These are phyloP conservation scores for Panopea generosa DNA, from an alignment of 2,888 invertebrate genomes.

Conservation along the genomic window DNA sequence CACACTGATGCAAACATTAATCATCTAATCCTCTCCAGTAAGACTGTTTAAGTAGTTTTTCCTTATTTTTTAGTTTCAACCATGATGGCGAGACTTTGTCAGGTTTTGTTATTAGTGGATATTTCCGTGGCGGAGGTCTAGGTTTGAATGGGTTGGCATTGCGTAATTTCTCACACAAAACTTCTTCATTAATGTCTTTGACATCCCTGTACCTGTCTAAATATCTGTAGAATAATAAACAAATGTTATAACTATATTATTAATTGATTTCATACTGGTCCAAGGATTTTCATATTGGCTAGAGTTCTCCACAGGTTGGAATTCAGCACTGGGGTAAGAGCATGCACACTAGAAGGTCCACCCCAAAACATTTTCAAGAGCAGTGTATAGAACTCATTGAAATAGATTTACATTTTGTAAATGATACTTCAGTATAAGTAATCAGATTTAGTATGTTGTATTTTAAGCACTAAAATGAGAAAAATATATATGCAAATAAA, in stretches of 20 bases:
- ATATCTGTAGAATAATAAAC: conserved; percentile 87
- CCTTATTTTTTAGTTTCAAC: conserved; percentile 70
- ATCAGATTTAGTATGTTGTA: too few relatives aligned
- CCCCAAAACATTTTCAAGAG: too few relatives aligned
- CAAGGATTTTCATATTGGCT: too few relatives aligned
- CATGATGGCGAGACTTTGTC: conserved; percentile 73
- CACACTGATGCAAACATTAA: conserved; percentile 19
- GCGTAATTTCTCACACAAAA: conserved; percentile 92
- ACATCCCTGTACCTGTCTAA: conserved; percentile 97
- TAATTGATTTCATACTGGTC: too few relatives aligned
- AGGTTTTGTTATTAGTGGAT: conserved; percentile 70
- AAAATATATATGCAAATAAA: too few relatives aligned
- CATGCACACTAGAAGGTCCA: too few relatives aligned
- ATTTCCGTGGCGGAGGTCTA: conserved; percentile 70
- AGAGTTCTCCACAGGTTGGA: neutral
- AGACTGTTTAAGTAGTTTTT: conserved; percentile 60
- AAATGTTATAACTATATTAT: too few relatives aligned
- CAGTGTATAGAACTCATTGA: too few relatives aligned
- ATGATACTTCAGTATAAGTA: too few relatives aligned
- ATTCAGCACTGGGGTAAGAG: neutral
- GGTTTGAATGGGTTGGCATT: conserved; percentile 91
- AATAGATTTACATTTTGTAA: too few relatives aligned
- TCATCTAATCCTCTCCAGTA: conserved; percentile 73
- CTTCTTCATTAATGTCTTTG: conserved; percentile 95
- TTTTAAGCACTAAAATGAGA: too few relatives aligned